Evolutionary conservation across 2,797 vertebrate species (phyloP), one percentile per base, ranked within the genome.

Genomic region (Lates japonicus): DNA sequence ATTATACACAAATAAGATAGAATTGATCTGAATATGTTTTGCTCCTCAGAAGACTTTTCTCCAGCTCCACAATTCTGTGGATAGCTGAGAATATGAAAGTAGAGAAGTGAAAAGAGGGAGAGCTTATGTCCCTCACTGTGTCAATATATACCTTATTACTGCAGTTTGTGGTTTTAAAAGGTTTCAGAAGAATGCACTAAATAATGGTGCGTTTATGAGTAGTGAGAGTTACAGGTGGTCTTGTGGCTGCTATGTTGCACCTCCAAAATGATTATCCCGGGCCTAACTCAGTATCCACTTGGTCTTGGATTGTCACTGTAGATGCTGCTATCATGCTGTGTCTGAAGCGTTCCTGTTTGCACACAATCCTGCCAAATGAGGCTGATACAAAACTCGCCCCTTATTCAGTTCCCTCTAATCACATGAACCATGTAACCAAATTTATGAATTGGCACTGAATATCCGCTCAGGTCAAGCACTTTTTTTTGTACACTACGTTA

Each of bases 141-240:
- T n/a, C n/a, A n/a, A n/a, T n/a, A n/a, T 64, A 59, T 71, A 88
- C 44, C 78, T 85, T 83, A 86, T 83, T 91, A 65, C 81, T 80
- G 78, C 64, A 29, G 35, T 80, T 92, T 94, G 93, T 94, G 92
- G 90, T 93, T 92, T 90, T 78, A 74, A 64, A 86, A 78, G 83
- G 62, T 76, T 86, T 88, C 33, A 57, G 58, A 64, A 60, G 41
- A 78, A 39, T 9, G 3, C 16, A 41, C 13, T 67, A 71, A 71
- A 82, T 75, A 82, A 63, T 71, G 54, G 52, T 65, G 8, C 14
- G 77, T 42, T 52, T 51, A 58, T 58, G 65, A 78, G 42, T 65
- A 75, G 35, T 74, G 37, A 14, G 55, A 73, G 64, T 67, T 75
- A 54, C 52, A 29, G 52, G 58, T 58, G n/a, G n/a, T 54, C 67